Evolutionary conservation across 2,888 invertebrate genomes (phyloP).

Genomic region (Matsumyia berberina): DNA sequence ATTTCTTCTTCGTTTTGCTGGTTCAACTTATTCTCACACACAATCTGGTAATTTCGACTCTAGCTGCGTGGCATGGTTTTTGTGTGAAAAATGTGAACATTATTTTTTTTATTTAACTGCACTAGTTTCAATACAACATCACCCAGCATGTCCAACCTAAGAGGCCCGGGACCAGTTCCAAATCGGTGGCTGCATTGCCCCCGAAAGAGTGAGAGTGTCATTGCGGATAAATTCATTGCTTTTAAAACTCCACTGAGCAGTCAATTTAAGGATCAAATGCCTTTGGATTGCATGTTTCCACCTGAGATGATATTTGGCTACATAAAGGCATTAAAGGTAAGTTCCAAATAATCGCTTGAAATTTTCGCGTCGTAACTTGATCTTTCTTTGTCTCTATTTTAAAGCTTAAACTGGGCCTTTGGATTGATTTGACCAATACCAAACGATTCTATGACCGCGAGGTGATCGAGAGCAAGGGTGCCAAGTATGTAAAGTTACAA

Average conservation of each 20-base stretch:
- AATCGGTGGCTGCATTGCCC: slow-evolving; percentile 95
- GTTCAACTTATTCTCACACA: slow-evolving; percentile 53
- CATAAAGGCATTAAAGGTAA: slow-evolving; percentile 91
- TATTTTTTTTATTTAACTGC: slow-evolving; percentile 4
- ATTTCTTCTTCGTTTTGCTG: slow-evolving; percentile 52
- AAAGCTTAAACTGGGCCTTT: slow-evolving; percentile 94
- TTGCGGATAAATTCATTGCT: slow-evolving; percentile 92
- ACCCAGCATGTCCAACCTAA: slow-evolving; percentile 57
- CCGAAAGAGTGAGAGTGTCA: slow-evolving; percentile 89
- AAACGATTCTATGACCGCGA: slow-evolving; percentile 94
- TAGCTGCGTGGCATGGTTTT: slow-evolving; percentile 59
- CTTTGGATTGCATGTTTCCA: slow-evolving; percentile 92
- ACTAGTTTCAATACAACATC: background rate
- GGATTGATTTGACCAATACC: slow-evolving; percentile 99
- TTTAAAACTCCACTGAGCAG: slow-evolving; percentile 92
- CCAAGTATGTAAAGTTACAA: slow-evolving; percentile 94
- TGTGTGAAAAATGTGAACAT: slow-evolving; percentile 1
- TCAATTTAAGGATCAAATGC: slow-evolving; percentile 93
- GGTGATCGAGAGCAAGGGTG: slow-evolving; percentile 90
- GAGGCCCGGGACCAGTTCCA: slow-evolving; percentile 88
- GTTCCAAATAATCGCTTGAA: background rate
- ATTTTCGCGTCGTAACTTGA: background rate
- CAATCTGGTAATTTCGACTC: slow-evolving; percentile 57
- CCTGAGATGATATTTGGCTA: slow-evolving; percentile 94
- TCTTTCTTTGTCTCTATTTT: slow-evolving; percentile 14